phyloP scores from a whole-genome alignment of 1,140 invertebrate species.

The Eupristina koningsbergeri region DNA sequence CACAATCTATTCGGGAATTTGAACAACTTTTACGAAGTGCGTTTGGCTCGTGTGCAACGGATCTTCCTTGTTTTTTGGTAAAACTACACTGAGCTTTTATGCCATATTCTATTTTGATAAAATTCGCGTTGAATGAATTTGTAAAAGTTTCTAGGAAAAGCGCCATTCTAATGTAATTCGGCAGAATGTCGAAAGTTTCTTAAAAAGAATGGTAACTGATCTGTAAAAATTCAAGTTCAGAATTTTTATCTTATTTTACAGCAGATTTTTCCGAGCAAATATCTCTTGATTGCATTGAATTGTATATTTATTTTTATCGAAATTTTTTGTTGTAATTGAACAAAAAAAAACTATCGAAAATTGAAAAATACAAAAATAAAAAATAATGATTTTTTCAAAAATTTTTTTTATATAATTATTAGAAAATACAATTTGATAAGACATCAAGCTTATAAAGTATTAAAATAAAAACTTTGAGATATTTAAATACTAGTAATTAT shows the following conservation, averaged over 20 bases:
- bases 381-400: no score
- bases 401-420: no score
- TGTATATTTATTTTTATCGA: not conserved
- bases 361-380: no score
- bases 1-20: not conserved
- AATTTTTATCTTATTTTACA: not conserved
- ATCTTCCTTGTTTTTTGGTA: not conserved
- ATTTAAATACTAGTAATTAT: no score
- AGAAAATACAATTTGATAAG: no score
- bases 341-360: no score
- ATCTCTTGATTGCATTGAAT: not conserved
- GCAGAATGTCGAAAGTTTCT: not conserved
- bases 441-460: no score
- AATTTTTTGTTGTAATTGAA: not conserved
- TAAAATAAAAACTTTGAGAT: no score
- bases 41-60: not conserved
- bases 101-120: not conserved
- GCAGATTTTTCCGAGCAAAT: not conserved
- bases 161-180: not conserved
- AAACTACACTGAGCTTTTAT: not conserved
- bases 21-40: not conserved
- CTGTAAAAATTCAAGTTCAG: not conserved
- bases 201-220: not conserved
- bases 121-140: not conserved
- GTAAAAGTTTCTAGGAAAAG: not conserved